Evolutionary conservation across 1,140 invertebrate genomes (phyloP).

Genomic region (Rhopalosiphum maidis): DNA sequence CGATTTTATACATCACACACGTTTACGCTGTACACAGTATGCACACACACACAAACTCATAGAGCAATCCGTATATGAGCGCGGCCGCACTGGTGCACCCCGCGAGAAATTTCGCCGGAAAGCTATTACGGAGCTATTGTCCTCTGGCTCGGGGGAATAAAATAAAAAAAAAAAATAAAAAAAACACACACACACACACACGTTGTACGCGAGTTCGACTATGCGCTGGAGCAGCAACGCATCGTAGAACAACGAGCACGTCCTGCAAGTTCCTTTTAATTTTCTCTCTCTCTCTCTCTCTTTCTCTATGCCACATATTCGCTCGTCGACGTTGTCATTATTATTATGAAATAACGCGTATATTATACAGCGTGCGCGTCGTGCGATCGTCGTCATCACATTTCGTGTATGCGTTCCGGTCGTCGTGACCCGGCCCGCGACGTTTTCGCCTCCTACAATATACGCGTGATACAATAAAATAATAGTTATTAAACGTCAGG

Average conservation of each 20-base stretch:
- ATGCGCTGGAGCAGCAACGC: not conserved
- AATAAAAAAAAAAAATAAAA: not conserved
- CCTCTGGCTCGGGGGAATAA: not conserved
- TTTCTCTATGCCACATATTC: too few relatives aligned
- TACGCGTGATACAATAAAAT: too few relatives aligned
- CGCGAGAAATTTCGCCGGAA: conserved; percentile 30
- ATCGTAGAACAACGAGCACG: conserved; percentile 5
- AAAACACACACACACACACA: not conserved
- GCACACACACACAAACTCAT: not conserved
- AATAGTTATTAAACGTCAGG: too few relatives aligned
- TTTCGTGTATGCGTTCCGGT: not conserved
- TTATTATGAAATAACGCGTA: not conserved
- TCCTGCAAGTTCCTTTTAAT: not conserved
- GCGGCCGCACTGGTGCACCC: not conserved
- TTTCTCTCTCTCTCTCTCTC: not conserved
- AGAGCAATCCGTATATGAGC: not conserved
- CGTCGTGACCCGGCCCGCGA: not conserved
- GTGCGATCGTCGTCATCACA: not conserved
- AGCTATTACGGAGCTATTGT: conserved; percentile 41
- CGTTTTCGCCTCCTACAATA: not conserved
- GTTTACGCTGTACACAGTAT: not conserved
- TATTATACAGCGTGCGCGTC: not conserved
- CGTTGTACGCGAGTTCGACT: not conserved
- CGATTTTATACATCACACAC: not conserved
- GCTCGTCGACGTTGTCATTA: too few relatives aligned